Conservation (phyloP, 2,797 vertebrate genomes). For the Sebastes matsubarae region DNA sequence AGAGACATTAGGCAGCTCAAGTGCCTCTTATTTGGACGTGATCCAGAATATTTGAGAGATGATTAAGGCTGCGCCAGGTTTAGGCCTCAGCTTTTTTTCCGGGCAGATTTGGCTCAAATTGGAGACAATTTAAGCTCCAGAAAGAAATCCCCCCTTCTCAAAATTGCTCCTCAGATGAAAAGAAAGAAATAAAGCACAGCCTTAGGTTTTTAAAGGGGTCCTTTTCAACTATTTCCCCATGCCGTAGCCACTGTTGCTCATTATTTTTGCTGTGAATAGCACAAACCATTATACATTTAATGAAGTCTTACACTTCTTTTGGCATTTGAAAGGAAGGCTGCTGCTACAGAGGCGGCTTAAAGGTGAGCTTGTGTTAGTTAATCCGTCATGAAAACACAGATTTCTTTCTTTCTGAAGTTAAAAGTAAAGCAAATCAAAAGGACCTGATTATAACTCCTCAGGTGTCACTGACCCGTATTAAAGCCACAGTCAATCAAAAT, state of each 20-base stretch:
- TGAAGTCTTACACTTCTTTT: slow-evolving; percentile 15
- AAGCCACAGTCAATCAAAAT: not conserved
- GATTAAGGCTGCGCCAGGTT: slow-evolving; percentile 50
- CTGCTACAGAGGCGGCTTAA: slow-evolving; percentile 7
- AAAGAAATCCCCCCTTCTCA: slow-evolving; percentile 39
- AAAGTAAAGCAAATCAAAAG: slow-evolving; percentile 13
- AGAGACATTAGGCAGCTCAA: slow-evolving; percentile 41
- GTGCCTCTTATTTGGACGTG: slow-evolving; percentile 43
- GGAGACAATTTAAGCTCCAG: slow-evolving; percentile 47
- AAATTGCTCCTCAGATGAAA: slow-evolving; percentile 46
- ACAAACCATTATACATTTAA: slow-evolving; percentile 35
- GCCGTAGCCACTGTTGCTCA: slow-evolving; percentile 11
- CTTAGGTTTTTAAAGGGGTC: not conserved
- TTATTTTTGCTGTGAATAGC: slow-evolving; percentile 39
- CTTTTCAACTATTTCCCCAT: slow-evolving; percentile 21
- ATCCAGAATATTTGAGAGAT: slow-evolving; percentile 53
- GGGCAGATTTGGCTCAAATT: slow-evolving; percentile 28
- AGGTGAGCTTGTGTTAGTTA: slow-evolving; percentile 16
- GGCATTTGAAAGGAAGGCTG: slow-evolving; percentile 8
- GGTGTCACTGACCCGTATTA: not conserved
- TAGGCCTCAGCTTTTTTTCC: slow-evolving; percentile 24
- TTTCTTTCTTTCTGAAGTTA: slow-evolving; percentile 11
- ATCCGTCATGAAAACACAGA: slow-evolving; percentile 13
- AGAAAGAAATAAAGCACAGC: slow-evolving; percentile 10
- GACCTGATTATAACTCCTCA: not conserved